Conservation (phyloP, 2,888 invertebrate genomes). For the Aethes cnicana region DNA sequence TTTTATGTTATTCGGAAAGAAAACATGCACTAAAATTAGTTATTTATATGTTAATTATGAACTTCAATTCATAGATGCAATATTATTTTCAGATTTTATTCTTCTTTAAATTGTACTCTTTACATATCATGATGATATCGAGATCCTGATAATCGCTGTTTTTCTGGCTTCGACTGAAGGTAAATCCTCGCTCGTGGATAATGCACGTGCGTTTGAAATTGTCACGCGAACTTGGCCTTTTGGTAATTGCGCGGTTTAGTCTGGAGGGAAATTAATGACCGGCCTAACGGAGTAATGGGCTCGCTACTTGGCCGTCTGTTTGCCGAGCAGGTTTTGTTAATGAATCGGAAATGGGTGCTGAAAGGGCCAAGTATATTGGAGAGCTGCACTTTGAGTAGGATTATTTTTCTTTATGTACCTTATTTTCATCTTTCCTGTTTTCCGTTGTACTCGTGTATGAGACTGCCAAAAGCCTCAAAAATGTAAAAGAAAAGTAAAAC, state of each 20-base stretch:
- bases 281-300: slow-evolving; percentile 14
- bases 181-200: slow-evolving; percentile 18
- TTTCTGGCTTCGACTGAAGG: slow-evolving; percentile 2
- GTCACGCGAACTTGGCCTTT: slow-evolving; percentile 22
- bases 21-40: too few relatives aligned
- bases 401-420: background rate
- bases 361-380: background rate
- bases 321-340: slow-evolving; percentile 2
- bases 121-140: too few relatives aligned
- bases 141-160: background rate
- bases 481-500: too few relatives aligned
- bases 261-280: slow-evolving; percentile 26
- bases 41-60: too few relatives aligned
- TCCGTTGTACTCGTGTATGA: too few relatives aligned
- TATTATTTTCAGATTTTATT: too few relatives aligned
- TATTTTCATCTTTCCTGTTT: background rate
- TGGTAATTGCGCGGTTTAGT: slow-evolving; percentile 24
- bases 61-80: too few relatives aligned
- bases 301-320: slow-evolving; percentile 1
- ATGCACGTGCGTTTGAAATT: slow-evolving; percentile 13
- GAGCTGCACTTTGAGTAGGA: background rate
- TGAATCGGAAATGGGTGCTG: slow-evolving; percentile 6
- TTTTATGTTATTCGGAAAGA: too few relatives aligned
- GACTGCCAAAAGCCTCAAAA: too few relatives aligned
- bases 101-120: too few relatives aligned